Conservation (phyloP, 2,113 vertebrate genomes). For the Bos javanicus region DNA sequence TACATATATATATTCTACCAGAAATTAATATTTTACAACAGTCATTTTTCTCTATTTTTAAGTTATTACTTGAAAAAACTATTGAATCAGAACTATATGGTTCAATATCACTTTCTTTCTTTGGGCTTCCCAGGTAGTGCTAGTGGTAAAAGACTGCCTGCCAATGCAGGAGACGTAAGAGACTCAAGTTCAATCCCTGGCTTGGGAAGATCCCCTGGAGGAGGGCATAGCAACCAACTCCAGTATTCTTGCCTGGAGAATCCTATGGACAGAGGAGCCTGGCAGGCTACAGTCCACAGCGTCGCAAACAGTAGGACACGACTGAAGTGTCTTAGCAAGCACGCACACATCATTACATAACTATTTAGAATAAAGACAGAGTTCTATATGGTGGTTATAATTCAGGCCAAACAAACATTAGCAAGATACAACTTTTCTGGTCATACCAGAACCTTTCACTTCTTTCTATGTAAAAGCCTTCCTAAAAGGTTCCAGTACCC, state of each 20-base stretch:
- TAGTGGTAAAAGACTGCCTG: neutral
- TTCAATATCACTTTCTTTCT: neutral
- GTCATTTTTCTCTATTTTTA: neutral
- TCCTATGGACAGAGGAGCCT: neutral
- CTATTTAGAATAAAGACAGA: neutral
- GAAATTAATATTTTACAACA: neutral
- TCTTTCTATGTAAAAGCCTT: neutral
- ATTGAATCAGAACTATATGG: neutral
- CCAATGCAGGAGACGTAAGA: neutral
- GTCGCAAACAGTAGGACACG: neutral
- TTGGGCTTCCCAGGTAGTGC: neutral
- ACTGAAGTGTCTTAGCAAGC: neutral
- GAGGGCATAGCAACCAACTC: neutral
- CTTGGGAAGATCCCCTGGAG: neutral
- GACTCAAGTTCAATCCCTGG: neutral
- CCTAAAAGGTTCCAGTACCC: rapidly evolving
- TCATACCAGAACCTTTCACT: neutral
- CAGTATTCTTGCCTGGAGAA: neutral
- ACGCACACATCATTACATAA: neutral
- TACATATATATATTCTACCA: neutral
- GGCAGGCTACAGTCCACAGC: neutral
- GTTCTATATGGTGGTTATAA: neutral
- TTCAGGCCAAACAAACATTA: neutral
- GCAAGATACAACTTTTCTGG: neutral
- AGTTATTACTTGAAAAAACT: neutral